A percentile compares a stretch with the other conserved stretches of the same genome.
Conservation (phyloP, 2,888 invertebrate species). For the Nephrotoma appendiculata region DNA sequence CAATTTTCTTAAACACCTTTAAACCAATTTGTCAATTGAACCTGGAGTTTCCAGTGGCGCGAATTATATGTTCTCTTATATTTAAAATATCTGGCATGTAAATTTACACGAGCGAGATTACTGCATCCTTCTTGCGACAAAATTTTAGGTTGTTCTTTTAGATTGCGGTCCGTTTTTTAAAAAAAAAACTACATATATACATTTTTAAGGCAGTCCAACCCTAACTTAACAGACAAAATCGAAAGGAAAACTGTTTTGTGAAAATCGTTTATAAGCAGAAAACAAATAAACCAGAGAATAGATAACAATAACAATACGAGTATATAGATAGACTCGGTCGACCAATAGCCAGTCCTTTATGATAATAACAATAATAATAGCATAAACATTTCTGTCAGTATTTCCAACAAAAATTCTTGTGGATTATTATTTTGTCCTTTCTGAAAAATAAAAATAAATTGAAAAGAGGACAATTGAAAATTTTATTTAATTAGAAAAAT, state of each 20-base stretch:
- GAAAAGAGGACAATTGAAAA: not conserved
- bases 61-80: too few species aligned
- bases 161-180: not conserved
- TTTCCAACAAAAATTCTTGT: not conserved
- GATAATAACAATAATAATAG: not conserved
- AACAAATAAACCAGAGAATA: not conserved
- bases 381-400: not conserved
- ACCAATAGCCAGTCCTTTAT: not conserved
- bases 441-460: not conserved
- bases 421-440: not conserved
- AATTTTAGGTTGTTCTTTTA: too few species aligned
- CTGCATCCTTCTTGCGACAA: too few species aligned
- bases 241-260: not conserved
- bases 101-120: too few species aligned
- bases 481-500: not conserved
- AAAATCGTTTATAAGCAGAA: not conserved
- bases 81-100: too few species aligned
- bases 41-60: too few species aligned
- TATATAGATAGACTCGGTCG: not conserved
- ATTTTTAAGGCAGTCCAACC: not conserved
- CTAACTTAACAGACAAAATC: not conserved
- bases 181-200: not conserved
- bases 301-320: not conserved
- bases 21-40: too few species aligned
- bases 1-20: too few species aligned